phyloP scores from a whole-genome alignment of 2,113 vertebrate species.

The Acanthisitta chloris region DNA sequence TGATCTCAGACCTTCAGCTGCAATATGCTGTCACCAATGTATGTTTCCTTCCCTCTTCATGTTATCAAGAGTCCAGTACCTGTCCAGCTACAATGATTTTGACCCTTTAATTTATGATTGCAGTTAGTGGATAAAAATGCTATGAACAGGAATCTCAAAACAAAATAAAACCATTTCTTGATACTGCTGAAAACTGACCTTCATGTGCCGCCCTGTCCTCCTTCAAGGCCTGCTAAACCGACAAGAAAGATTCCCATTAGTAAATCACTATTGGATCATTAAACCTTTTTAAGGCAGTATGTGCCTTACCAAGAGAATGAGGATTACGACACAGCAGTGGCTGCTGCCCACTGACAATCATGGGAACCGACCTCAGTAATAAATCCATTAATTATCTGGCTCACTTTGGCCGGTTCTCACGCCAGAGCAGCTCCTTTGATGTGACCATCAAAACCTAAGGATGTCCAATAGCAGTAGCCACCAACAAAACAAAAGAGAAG shows the following conservation, averaged over 20 bases:
- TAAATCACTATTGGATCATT: slow-evolving; percentile 76
- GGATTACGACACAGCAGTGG: slow-evolving; percentile 72
- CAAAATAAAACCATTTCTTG: background rate
- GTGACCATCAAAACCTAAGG: slow-evolving; percentile 69
- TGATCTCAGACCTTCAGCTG: background rate
- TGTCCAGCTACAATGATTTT: background rate
- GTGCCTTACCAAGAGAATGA: slow-evolving; percentile 75
- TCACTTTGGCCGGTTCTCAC: slow-evolving; percentile 74
- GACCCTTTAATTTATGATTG: background rate
- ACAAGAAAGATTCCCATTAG: slow-evolving; percentile 69
- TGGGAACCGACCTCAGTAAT: slow-evolving; percentile 72
- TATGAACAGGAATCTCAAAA: background rate
- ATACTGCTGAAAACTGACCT: slow-evolving; percentile 35
- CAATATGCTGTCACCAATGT: background rate
- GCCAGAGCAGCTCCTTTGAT: slow-evolving; percentile 75
- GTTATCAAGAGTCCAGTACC: background rate
- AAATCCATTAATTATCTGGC: slow-evolving; percentile 79
- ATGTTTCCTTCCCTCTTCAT: background rate
- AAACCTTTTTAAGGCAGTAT: slow-evolving; percentile 71
- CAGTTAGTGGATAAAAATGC: background rate
- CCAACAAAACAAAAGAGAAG: slow-evolving; percentile 33
- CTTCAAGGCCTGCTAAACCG: slow-evolving; percentile 11
- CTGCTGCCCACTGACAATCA: slow-evolving; percentile 72
- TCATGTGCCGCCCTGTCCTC: background rate
- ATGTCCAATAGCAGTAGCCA: slow-evolving; percentile 42